Conservation (phyloP, 1,140 invertebrate species). For the Druon quercuslanigerum region DNA sequence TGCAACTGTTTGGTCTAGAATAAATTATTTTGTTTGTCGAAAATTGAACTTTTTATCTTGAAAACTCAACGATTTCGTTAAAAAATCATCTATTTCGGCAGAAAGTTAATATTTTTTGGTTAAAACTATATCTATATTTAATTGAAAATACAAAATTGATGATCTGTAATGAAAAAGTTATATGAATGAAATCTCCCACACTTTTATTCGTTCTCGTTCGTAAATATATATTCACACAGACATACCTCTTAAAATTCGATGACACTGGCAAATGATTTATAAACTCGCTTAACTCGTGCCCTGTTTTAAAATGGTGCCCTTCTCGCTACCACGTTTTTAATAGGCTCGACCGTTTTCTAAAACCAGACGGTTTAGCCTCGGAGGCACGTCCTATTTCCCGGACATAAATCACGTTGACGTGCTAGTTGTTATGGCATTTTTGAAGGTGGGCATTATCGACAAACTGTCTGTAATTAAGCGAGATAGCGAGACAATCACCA, state of each 20-base stretch:
- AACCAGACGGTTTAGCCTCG: constrained; percentile 66
- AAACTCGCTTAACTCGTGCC: not conserved
- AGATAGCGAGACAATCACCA: constrained; percentile 63
- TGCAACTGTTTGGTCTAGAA: too few relatives aligned
- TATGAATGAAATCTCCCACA: constrained; percentile 6
- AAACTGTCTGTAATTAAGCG: constrained; percentile 70
- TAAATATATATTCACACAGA: not conserved
- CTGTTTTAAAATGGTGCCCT: not conserved
- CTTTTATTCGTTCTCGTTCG: not conserved
- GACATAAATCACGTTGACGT: constrained; percentile 73
- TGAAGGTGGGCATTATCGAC: constrained; percentile 71
- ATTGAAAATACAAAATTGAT: too few relatives aligned
- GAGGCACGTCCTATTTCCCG: constrained; percentile 73
- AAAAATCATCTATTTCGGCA: too few relatives aligned
- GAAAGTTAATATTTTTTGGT: too few relatives aligned
- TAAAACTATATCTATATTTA: too few relatives aligned
- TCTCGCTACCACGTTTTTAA: constrained; percentile 48
- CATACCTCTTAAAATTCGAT: not conserved
- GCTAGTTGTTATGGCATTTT: constrained; percentile 66
- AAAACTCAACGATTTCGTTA: too few relatives aligned
- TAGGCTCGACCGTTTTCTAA: constrained; percentile 64
- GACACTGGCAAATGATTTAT: constrained; percentile 22
- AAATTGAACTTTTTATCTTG: too few relatives aligned
- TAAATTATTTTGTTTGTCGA: too few relatives aligned
- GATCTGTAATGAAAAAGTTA: not conserved